These are phyloP conservation scores for Nemotelus pantherinus DNA, from an alignment of 2,888 invertebrate species.

Conservation along the genomic window DNA sequence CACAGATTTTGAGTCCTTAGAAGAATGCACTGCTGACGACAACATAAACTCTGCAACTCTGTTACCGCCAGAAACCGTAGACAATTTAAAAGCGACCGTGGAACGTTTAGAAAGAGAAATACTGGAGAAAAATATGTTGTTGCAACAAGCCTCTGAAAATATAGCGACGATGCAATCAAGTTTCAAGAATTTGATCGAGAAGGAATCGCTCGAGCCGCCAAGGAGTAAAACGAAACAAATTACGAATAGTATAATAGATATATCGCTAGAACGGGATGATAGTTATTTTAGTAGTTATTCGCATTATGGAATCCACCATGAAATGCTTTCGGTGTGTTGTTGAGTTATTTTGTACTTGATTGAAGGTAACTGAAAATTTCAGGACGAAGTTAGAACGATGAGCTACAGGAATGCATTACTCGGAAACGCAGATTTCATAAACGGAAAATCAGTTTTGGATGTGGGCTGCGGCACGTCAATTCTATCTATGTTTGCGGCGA, in stretches of 20 bases:
- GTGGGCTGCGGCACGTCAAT: slow-evolving; percentile 98
- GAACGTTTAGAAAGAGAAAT: slow-evolving; percentile 55
- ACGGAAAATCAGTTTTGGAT: slow-evolving; percentile 86
- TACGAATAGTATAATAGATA: slow-evolving; percentile 59
- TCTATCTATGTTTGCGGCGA: slow-evolving; percentile 96
- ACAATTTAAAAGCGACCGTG: slow-evolving; percentile 56
- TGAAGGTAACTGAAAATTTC: slow-evolving; percentile 23
- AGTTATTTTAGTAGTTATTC: slow-evolving; percentile 86
- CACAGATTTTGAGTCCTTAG: slow-evolving; percentile 67
- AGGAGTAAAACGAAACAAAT: slow-evolving; percentile 52
- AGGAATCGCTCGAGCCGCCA: slow-evolving; percentile 51
- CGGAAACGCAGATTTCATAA: slow-evolving; percentile 75
- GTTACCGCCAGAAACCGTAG: slow-evolving; percentile 52
- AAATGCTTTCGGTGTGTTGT: slow-evolving; percentile 74
- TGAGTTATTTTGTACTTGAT: background rate
- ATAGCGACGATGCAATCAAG: slow-evolving; percentile 59
- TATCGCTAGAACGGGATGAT: slow-evolving; percentile 74
- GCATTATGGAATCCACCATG: slow-evolving; percentile 92
- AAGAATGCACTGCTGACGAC: slow-evolving; percentile 1
- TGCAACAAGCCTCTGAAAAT: slow-evolving; percentile 68
- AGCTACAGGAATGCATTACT: slow-evolving; percentile 87
- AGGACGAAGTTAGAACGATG: slow-evolving; percentile 86
- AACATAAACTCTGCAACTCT: background rate
- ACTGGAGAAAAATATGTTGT: slow-evolving; percentile 69
- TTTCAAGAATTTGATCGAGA: slow-evolving; percentile 56